These are phyloP conservation scores for Nymphicus hollandicus DNA, from an alignment of 2,113 vertebrate genomes.

Conservation along the genomic window DNA sequence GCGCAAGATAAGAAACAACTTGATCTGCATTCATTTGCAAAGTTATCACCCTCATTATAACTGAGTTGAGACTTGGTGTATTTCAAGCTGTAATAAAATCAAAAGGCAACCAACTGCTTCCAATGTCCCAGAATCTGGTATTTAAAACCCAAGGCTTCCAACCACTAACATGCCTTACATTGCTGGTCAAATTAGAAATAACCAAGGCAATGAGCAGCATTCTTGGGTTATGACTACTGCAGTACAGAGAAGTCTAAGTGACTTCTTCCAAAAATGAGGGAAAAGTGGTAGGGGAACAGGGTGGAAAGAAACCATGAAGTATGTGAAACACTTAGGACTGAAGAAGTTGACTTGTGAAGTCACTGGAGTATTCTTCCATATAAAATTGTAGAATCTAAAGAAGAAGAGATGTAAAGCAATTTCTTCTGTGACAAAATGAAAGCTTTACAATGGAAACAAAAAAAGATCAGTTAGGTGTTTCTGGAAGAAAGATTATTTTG, in stretches of 20 bases:
- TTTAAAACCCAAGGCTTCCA: background rate
- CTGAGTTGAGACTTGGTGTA: background rate
- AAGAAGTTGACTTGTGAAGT: background rate
- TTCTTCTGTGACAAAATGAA: background rate
- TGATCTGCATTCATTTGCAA: background rate
- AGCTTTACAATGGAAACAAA: background rate
- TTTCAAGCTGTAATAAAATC: conserved; percentile 27
- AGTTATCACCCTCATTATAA: background rate
- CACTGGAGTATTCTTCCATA: background rate
- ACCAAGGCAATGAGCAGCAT: background rate
- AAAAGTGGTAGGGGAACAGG: fast-evolving
- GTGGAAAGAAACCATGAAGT: background rate
- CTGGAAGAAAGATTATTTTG: background rate
- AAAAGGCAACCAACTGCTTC: background rate
- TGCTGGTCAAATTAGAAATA: background rate
- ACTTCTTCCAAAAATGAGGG: background rate
- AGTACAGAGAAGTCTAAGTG: background rate
- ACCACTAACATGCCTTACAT: background rate
- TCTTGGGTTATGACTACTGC: background rate
- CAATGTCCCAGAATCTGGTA: background rate
- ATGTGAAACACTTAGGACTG: background rate
- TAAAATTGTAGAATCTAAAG: background rate
- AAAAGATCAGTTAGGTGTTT: background rate
- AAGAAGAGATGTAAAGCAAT: background rate
- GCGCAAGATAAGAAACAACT: background rate